Percentiles rank a stretch among this genome's conserved stretches.
Conservation (phyloP, 1,140 invertebrate genomes). For the Philaenus spumarius region DNA sequence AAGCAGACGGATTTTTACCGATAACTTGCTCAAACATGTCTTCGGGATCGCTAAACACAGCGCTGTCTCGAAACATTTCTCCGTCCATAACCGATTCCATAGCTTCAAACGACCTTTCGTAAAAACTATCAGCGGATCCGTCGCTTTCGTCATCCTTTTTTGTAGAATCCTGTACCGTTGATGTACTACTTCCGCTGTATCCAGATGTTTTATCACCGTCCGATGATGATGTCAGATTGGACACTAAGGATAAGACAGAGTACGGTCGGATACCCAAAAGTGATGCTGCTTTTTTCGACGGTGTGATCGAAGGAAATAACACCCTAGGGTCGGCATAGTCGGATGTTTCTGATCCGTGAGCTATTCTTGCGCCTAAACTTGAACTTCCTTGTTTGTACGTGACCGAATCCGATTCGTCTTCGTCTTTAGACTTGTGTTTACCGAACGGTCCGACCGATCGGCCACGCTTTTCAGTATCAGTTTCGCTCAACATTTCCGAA, state of each 20-base stretch:
- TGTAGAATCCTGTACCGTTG: conserved; percentile 10
- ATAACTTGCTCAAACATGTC: conserved; percentile 34
- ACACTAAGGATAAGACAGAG: conserved; percentile 40
- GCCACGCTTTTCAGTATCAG: conserved; percentile 36
- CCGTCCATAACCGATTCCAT: conserved; percentile 53
- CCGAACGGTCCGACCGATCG: conserved; percentile 34
- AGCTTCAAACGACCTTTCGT: conserved; percentile 67
- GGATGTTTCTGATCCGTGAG: conserved; percentile 51
- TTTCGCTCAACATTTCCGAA: conserved; percentile 41
- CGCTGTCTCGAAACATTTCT: conserved; percentile 70
- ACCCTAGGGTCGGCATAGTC: conserved; percentile 76
- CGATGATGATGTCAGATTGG: conserved; percentile 55
- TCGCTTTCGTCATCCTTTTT: conserved; percentile 37
- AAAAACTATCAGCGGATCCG: conserved; percentile 54
- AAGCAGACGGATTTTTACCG: background rate
- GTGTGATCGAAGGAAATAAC: conserved; percentile 47
- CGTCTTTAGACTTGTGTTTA: conserved; percentile 31
- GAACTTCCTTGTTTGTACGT: conserved; percentile 72
- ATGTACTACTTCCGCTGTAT: conserved; percentile 36
- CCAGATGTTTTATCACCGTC: conserved; percentile 44
- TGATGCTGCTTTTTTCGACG: conserved; percentile 43
- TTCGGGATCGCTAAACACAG: conserved; percentile 72
- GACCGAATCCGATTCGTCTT: conserved; percentile 33
- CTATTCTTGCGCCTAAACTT: conserved; percentile 74
- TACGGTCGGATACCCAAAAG: conserved; percentile 29